These are phyloP conservation scores for Drosophila lacertosa DNA, from an alignment of 1,140 invertebrate species.

Conservation along the genomic window DNA sequence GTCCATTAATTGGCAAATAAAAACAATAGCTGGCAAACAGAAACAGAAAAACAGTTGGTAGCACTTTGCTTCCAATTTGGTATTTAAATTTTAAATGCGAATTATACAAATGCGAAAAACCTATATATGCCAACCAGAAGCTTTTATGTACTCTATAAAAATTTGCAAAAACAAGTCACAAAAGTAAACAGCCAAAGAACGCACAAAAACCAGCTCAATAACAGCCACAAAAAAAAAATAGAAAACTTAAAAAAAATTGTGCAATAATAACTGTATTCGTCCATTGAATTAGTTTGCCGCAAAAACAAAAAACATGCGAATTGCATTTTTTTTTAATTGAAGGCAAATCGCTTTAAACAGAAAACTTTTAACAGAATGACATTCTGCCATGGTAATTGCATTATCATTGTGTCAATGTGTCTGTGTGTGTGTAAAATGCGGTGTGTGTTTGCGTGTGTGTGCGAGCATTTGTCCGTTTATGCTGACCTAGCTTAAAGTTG, in stretches of 20 bases:
- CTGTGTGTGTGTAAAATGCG: neutral
- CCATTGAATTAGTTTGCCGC: constrained; percentile 72
- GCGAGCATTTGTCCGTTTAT: constrained; percentile 1
- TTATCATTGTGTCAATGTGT: constrained; percentile 15
- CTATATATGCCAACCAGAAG: constrained; percentile 35
- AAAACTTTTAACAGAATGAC: constrained; percentile 52
- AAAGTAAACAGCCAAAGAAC: constrained; percentile 53
- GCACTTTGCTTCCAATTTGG: constrained; percentile 9
- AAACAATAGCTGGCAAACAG: constrained; percentile 37
- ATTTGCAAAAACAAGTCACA: constrained; percentile 61
- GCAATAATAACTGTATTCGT: constrained; percentile 73
- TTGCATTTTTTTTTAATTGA: constrained; percentile 3
- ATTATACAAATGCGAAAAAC: constrained; percentile 48
- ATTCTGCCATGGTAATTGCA: constrained; percentile 22
- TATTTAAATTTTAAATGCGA: constrained; percentile 61
- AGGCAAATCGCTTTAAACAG: constrained; percentile 54
- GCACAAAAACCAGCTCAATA: constrained; percentile 48
- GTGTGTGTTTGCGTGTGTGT: neutral
- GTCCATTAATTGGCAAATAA: constrained; percentile 70
- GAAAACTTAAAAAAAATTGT: constrained; percentile 32
- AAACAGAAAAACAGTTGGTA: constrained; percentile 21
- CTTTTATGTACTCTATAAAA: constrained; percentile 70
- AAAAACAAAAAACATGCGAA: constrained; percentile 27
- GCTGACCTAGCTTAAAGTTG: neutral
- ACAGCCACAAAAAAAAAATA: constrained; percentile 38